phyloP scores from a whole-genome alignment of 2,797 vertebrate species.

The Naso thynnoides region DNA sequence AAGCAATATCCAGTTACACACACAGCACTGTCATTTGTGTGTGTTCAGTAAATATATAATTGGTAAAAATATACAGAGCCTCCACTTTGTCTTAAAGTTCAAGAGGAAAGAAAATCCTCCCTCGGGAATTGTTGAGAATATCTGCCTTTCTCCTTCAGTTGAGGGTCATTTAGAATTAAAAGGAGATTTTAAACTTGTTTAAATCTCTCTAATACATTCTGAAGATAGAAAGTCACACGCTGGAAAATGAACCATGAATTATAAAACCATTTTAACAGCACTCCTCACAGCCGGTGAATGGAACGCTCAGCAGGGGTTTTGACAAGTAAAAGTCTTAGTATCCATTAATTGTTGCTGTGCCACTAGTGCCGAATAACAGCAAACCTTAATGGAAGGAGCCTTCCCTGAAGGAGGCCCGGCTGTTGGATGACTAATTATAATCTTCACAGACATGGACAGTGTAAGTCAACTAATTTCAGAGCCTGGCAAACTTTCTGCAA shows the following conservation, averaged over 20 bases:
- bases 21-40: no score
- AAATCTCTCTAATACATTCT: constrained; percentile 63
- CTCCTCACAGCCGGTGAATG: constrained; percentile 52
- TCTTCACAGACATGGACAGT: constrained; percentile 45
- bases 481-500: constrained; percentile 42
- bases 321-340: constrained; percentile 67
- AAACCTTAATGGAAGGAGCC: constrained; percentile 59
- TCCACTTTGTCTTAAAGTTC: constrained; percentile 15
- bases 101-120: constrained; percentile 3
- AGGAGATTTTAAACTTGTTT: constrained; percentile 40
- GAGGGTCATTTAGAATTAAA: constrained; percentile 38
- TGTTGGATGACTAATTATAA: constrained; percentile 65
- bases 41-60: background rate
- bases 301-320: constrained; percentile 58
- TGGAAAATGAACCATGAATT: constrained; percentile 68
- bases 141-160: constrained; percentile 20
- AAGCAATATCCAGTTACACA: no score
- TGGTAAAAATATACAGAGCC: constrained; percentile 8
- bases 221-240: constrained; percentile 37
- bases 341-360: constrained; percentile 72
- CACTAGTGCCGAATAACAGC: constrained; percentile 51
- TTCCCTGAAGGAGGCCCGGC: constrained; percentile 39
- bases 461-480: constrained; percentile 61
- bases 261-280: constrained; percentile 65
- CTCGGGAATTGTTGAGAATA: constrained; percentile 23